Percentiles rank a stretch among this genome's conserved stretches.
Conservation (phyloP, 2,113 vertebrate genomes). For the Lasiurus borealis region DNA sequence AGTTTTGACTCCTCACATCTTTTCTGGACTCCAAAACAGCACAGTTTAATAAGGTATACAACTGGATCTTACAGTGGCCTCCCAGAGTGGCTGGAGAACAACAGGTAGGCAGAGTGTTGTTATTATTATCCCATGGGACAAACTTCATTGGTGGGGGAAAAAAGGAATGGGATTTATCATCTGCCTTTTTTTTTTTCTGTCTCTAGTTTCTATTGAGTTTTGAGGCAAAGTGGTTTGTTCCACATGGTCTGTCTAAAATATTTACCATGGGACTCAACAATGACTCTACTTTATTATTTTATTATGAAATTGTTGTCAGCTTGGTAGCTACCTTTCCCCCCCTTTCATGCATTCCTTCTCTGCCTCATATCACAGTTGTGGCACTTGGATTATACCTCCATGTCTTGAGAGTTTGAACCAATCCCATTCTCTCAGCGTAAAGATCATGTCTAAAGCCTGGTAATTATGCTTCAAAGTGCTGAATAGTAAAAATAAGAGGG, state of each 20-base stretch:
- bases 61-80: not conserved
- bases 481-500: not conserved
- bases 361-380: not conserved
- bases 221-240: not conserved
- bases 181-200: not conserved
- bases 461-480: slow-evolving; percentile 9
- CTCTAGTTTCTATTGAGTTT: slow-evolving; percentile 9
- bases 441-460: not conserved
- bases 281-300: not conserved
- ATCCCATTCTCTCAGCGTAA: not conserved
- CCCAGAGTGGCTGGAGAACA: not conserved
- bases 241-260: not conserved
- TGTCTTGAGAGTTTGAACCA: not conserved
- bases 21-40: not conserved
- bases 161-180: not conserved
- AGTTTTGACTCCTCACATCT: not conserved
- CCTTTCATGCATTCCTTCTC: not conserved
- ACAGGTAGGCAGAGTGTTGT: accelerated
- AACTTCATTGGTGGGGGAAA: not conserved
- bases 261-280: not conserved
- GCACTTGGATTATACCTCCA: not conserved
- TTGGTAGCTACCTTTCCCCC: not conserved
- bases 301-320: not conserved
- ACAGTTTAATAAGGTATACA: not conserved
- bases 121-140: not conserved